Conservation (phyloP, 2,888 invertebrate genomes). For the Limenitis arthemis region DNA sequence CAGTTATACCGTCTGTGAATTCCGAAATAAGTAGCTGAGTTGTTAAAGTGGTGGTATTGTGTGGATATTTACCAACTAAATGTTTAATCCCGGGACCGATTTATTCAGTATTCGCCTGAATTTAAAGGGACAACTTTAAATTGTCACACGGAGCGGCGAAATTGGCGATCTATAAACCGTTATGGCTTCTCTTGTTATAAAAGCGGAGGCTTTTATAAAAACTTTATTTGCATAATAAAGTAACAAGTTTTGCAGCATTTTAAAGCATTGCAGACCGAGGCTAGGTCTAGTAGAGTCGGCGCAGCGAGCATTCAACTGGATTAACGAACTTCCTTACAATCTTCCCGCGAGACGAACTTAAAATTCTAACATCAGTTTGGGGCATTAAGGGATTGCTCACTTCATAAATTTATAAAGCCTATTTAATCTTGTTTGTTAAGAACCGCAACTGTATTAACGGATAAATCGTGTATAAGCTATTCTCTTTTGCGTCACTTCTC, state of each 20-base stretch:
- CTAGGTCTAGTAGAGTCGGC: conserved; percentile 23
- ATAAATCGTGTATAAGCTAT: conserved; percentile 60
- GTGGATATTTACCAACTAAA: conserved; percentile 24
- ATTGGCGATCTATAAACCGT: conserved; percentile 23
- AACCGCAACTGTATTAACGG: conserved; percentile 55
- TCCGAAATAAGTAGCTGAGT: conserved; percentile 21
- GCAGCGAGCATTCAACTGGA: conserved; percentile 38
- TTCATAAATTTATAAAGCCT: conserved; percentile 53
- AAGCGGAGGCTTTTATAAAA: conserved; percentile 18
- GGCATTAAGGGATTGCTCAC: conserved; percentile 49
- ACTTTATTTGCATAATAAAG: conserved; percentile 23
- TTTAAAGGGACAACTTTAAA: conserved; percentile 19
- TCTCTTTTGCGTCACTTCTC: conserved; percentile 52
- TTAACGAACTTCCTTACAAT: conserved; percentile 50
- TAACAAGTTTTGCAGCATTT: conserved; percentile 24
- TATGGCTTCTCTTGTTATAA: conserved; percentile 17
- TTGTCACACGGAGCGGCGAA: conserved; percentile 17
- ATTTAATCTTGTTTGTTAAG: conserved; percentile 60
- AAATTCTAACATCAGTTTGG: conserved; percentile 60
- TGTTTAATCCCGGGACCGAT: conserved; percentile 20
- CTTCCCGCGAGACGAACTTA: conserved; percentile 49
- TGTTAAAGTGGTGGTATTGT: conserved; percentile 22
- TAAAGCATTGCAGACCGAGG: conserved; percentile 22
- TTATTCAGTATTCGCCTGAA: conserved; percentile 20
- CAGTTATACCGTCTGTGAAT: conserved; percentile 20